Percentiles rank a stretch among this genome's conserved stretches.
phyloP scores from a whole-genome alignment of 2,113 vertebrate genomes.

The Siniperca chuatsi region DNA sequence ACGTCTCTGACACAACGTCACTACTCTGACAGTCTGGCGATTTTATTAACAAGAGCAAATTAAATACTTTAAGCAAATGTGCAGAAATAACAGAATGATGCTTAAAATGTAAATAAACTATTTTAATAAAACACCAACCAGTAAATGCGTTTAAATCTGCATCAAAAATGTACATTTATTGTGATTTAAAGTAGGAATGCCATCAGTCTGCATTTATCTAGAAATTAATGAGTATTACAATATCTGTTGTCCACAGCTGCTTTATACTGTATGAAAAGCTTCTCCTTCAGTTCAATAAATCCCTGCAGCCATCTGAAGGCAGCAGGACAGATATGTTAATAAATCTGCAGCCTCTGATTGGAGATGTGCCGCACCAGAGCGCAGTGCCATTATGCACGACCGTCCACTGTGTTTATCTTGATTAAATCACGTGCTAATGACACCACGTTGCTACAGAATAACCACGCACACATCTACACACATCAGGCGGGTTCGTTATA shows the following conservation, averaged over 20 bases:
- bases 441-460: not conserved
- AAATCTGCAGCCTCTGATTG: no score
- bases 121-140: no score
- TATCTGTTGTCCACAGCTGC: not conserved
- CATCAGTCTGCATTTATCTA: not conserved
- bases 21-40: no score
- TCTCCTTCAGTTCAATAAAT: not conserved
- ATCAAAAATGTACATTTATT: not conserved
- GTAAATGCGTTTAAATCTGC: no score
- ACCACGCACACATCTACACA: not conserved
- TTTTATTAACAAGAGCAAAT: no score
- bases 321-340: not conserved
- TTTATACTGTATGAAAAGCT: not conserved
- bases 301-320: not conserved
- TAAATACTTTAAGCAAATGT: no score
- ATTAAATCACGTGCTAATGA: not conserved
- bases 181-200: not conserved
- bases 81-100: no score
- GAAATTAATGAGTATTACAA: not conserved
- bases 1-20: no score
- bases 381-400: not conserved
- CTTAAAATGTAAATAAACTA: no score
- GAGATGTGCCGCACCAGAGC: not conserved
- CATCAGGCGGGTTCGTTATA: not conserved
- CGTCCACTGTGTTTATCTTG: not conserved